Conservation (phyloP, 2,113 vertebrate species). For the Leptocoma aspasia region DNA sequence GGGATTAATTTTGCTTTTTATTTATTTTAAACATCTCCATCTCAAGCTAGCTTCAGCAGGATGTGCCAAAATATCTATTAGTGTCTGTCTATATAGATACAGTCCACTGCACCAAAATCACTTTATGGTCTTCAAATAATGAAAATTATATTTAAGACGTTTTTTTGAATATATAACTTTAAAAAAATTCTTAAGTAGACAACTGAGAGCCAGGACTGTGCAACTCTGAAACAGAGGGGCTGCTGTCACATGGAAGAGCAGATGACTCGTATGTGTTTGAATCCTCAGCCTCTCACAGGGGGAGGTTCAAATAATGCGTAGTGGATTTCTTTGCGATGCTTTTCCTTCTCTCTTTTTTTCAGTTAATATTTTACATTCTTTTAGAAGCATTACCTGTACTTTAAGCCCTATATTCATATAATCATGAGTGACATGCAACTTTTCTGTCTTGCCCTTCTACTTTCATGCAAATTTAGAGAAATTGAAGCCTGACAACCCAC, state of each 20-base stretch:
- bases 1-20: not conserved
- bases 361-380: conserved; percentile 29
- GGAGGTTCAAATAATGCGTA: conserved; percentile 40
- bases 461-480: conserved; percentile 17
- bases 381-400: not conserved
- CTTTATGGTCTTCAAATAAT: conserved; percentile 8
- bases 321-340: conserved; percentile 1
- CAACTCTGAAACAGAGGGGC: not conserved
- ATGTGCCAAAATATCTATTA: conserved; percentile 14
- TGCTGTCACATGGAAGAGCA: not conserved
- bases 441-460: not conserved
- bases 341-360: not conserved
- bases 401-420: conserved; percentile 22
- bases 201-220: not conserved
- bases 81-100: not conserved
- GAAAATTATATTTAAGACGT: not conserved
- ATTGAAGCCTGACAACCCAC: not conserved
- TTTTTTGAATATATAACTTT: conserved; percentile 5
- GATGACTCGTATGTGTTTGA: not conserved
- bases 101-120: not conserved
- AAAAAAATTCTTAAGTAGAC: not conserved
- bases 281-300: not conserved
- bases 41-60: not conserved
- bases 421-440: not conserved
- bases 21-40: not conserved